These are phyloP conservation scores for Imbricaverruca yamaguchii DNA, from an alignment of 2,888 invertebrate species.

Conservation along the genomic window DNA sequence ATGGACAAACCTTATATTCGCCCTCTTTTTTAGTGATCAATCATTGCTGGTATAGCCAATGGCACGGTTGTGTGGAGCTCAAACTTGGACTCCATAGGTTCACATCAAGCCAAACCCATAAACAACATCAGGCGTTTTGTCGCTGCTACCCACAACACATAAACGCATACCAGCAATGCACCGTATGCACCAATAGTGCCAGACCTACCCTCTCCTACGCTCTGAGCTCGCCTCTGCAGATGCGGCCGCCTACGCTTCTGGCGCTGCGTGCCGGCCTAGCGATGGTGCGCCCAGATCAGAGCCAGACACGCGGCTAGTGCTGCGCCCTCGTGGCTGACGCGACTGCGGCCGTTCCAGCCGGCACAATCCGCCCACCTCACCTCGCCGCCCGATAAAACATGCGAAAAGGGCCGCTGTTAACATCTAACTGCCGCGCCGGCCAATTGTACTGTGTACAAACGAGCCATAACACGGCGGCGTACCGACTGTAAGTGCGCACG, in stretches of 20 bases:
- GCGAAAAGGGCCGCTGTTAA: constrained; percentile 19
- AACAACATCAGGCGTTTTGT: too few relatives aligned
- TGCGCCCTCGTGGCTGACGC: neutral
- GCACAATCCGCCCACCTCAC: neutral
- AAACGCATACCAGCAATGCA: too few relatives aligned
- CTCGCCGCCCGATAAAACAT: neutral
- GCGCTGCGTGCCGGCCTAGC: neutral
- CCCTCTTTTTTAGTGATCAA: too few relatives aligned
- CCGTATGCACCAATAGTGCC: too few relatives aligned
- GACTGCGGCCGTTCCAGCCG: neutral
- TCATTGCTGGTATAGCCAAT: too few relatives aligned
- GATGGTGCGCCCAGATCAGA: constrained; percentile 1
- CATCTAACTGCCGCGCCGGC: neutral
- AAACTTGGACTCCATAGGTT: too few relatives aligned
- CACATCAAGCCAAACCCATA: too few relatives aligned
- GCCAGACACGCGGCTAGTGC: neutral
- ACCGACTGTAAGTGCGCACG: constrained; percentile 9
- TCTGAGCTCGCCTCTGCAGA: neutral
- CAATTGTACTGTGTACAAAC: constrained; percentile 2
- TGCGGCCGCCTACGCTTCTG: neutral
- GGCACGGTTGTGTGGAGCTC: too few relatives aligned
- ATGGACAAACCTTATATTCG: too few relatives aligned
- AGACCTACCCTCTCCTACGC: too few relatives aligned
- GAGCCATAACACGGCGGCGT: constrained; percentile 15
- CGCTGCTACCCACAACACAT: too few relatives aligned